Evolutionary conservation across 2,113 vertebrate genomes (phyloP), one percentile per base, ranked within the genome.

Genomic region (Grallaria varia): DNA sequence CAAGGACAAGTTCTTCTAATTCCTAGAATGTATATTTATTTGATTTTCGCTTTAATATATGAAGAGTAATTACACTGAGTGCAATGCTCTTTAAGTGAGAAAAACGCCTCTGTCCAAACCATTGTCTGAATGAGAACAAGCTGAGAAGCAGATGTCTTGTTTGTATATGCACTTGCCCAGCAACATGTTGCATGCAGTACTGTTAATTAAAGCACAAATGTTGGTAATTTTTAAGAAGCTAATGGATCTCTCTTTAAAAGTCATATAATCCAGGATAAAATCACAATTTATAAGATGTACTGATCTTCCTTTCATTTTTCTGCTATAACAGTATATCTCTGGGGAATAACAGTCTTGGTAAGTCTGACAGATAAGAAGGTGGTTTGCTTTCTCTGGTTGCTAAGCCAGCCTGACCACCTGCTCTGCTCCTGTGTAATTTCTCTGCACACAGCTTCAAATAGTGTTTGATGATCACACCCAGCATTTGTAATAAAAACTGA

Each of bases 401-500:
- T 91, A 37, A 94, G 68, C 20, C 33, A 69, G 35, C 62, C 33
- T 93, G 76, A 90, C 71, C 94, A 95, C 89, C 86, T 90, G 94
- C 72, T 86, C 68, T 89, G 50, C 33, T 88, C 44, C 42, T 33
- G 25, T 69, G 58, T 78, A 76, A 91, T 95, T 89, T 93, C 49
- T 79, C 68, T 40, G 13, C 64, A 56, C 12, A 47, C 24, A 75
- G 68, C 80, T 90, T 96, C 68, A 81, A 90, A 84, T 23, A 27
- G 20, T 75, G 40, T 84, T 95, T 96, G 93, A 96, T 75, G 92
- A 94, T 90, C 68, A 92, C 30, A 68, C 2, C 4, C 23, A 67
- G 50, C 44, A 88, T 90, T 93, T 75, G 47, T 77, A 94, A 94
- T 87, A 84, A 90, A 95, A 94, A 83, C 82, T 56, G 60, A 75